phyloP scores from a whole-genome alignment of 2,888 invertebrate species.

The Drosophila emarginata region DNA sequence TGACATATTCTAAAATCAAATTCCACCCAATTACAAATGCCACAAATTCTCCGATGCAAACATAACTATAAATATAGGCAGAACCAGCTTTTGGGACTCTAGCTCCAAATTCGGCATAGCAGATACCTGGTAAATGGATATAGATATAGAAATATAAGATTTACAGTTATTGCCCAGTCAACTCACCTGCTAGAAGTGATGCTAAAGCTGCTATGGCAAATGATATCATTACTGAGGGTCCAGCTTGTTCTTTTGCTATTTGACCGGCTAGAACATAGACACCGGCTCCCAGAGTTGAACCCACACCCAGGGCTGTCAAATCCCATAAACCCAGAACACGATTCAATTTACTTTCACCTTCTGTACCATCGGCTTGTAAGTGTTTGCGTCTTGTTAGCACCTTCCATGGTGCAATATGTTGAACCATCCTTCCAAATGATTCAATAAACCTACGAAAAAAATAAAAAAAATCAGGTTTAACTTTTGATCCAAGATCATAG shows the following conservation, averaged over 20 bases:
- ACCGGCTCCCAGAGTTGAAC: constrained; percentile 93
- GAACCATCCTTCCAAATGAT: constrained; percentile 55
- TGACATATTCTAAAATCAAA: constrained; percentile 91
- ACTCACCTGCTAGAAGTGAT: constrained; percentile 90
- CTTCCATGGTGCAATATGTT: constrained; percentile 79
- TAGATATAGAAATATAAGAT: background rate
- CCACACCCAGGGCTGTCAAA: constrained; percentile 90
- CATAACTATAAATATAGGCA: constrained; percentile 92
- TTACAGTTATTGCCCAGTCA: background rate
- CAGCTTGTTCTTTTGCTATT: constrained; percentile 89
- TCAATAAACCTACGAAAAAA: constrained; percentile 50
- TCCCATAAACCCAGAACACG: constrained; percentile 84
- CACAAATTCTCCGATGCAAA: constrained; percentile 92
- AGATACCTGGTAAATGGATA: constrained; percentile 85
- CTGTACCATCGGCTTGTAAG: constrained; percentile 66
- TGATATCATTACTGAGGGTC: constrained; percentile 93
- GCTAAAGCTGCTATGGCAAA: constrained; percentile 94
- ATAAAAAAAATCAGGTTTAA: constrained; percentile 21
- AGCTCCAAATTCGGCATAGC: constrained; percentile 94
- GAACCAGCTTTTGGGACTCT: constrained; percentile 93
- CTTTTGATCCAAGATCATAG: constrained; percentile 36
- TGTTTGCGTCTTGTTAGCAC: constrained; percentile 80
- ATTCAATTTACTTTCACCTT: constrained; percentile 78
- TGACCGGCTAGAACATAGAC: constrained; percentile 93
- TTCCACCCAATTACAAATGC: constrained; percentile 97